These are phyloP conservation scores for Odontomachus brunneus DNA, from an alignment of 1,140 invertebrate genomes.

Conservation along the genomic window DNA sequence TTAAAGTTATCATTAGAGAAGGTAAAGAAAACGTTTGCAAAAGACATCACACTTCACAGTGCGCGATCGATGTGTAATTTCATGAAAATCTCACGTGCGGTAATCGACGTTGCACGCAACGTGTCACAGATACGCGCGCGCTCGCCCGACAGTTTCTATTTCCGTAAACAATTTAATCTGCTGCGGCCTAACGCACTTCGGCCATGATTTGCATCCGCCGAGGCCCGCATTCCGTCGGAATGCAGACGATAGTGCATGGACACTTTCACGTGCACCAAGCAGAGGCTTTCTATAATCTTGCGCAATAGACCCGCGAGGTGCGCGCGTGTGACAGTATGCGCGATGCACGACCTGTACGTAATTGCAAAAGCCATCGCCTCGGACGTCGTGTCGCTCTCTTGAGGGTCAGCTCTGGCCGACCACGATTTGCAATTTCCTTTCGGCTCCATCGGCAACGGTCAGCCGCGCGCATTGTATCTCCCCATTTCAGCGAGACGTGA, in stretches of 20 bases:
- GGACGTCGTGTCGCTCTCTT: constrained; percentile 4
- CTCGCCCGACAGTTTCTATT: neutral
- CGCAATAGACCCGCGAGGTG: constrained; percentile 68
- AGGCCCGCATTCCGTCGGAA: constrained; percentile 58
- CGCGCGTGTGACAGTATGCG: constrained; percentile 12
- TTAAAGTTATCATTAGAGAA: too few species aligned
- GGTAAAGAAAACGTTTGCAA: too few species aligned
- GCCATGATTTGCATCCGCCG: constrained; percentile 31
- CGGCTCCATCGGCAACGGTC: neutral
- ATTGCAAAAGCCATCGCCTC: constrained; percentile 3
- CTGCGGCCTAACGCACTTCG: neutral
- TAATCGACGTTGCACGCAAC: too few species aligned
- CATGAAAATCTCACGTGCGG: neutral
- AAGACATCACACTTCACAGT: too few species aligned
- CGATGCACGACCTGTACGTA: neutral
- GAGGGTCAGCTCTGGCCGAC: constrained; percentile 23
- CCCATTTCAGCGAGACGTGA: neutral
- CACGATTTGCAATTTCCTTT: neutral
- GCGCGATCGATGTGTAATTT: neutral
- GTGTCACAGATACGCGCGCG: too few species aligned
- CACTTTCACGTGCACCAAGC: constrained; percentile 70
- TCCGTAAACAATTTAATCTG: constrained; percentile 19
- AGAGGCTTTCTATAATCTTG: constrained; percentile 75
- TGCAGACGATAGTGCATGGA: constrained; percentile 54
- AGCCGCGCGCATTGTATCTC: too few species aligned